Evolutionary conservation across 2,797 vertebrate genomes (phyloP).

Genomic region (Lepus townsendii): DNA sequence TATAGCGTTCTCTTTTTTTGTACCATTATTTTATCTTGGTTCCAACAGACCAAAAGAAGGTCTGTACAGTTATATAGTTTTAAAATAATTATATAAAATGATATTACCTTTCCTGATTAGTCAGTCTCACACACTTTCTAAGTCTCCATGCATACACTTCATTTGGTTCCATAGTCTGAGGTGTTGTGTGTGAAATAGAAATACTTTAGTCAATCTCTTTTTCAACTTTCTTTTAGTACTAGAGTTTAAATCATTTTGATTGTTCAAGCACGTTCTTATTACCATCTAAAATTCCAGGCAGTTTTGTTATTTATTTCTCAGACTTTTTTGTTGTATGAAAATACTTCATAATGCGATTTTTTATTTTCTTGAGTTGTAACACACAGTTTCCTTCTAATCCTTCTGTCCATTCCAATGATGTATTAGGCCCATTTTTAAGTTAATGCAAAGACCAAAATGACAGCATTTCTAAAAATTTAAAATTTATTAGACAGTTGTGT

Average conservation of each 20-base stretch:
- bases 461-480: no score
- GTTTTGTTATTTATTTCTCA: constrained; percentile 14
- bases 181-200: neutral
- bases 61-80: neutral
- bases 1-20: neutral
- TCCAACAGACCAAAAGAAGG: neutral
- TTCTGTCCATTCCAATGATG: neutral
- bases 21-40: neutral
- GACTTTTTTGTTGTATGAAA: constrained; percentile 25
- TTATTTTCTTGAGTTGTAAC: neutral
- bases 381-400: constrained; percentile 22
- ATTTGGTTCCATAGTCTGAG: constrained; percentile 5
- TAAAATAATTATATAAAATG: neutral
- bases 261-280: neutral
- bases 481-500: no score
- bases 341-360: neutral
- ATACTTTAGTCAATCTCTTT: neutral
- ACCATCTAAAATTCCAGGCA: neutral
- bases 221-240: neutral
- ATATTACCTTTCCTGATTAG: neutral
- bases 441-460: neutral
- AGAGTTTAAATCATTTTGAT: neutral
- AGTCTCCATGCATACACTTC: neutral
- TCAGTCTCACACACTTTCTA: neutral
- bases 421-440: constrained; percentile 15